A percentile compares a stretch with the other conserved stretches of the same genome.
phyloP scores from a whole-genome alignment of 2,797 vertebrate genomes.

The Lates japonicus region DNA sequence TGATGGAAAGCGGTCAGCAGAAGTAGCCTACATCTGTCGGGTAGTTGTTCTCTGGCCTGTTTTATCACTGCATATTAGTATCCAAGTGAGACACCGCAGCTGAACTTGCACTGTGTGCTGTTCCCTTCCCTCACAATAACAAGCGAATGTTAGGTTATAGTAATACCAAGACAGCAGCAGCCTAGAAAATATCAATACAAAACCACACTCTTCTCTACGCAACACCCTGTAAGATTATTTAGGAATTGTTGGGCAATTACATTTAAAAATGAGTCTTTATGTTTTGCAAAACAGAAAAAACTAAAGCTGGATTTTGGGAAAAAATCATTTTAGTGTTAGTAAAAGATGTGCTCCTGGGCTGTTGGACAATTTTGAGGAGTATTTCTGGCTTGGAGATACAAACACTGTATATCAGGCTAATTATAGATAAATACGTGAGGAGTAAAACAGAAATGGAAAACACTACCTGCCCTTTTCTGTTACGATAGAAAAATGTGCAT shows the following conservation, averaged over 20 bases:
- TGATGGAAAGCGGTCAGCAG: conserved; percentile 38
- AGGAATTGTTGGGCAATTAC: too few relatives aligned
- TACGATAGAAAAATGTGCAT: not conserved
- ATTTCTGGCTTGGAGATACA: not conserved
- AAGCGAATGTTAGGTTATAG: not conserved
- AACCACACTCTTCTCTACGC: not conserved
- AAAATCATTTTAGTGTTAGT: too few relatives aligned
- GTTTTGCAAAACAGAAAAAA: not conserved
- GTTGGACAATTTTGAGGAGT: not conserved
- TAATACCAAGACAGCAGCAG: not conserved
- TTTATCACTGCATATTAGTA: not conserved
- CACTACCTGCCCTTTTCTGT: conserved; percentile 15
- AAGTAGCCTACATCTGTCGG: too few relatives aligned
- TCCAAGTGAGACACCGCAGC: not conserved
- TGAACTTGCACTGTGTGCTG: not conserved
- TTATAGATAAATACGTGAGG: not conserved
- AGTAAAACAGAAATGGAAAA: not conserved
- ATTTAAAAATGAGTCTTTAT: not conserved
- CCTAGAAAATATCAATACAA: not conserved
- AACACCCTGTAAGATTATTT: not conserved
- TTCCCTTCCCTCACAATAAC: not conserved
- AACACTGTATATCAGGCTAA: not conserved
- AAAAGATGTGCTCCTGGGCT: not conserved
- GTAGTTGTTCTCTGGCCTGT: conserved; percentile 22
- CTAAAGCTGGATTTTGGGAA: not conserved